These are phyloP conservation scores for Ecliptopera silaceata DNA, from an alignment of 2,888 invertebrate species.

Conservation along the genomic window DNA sequence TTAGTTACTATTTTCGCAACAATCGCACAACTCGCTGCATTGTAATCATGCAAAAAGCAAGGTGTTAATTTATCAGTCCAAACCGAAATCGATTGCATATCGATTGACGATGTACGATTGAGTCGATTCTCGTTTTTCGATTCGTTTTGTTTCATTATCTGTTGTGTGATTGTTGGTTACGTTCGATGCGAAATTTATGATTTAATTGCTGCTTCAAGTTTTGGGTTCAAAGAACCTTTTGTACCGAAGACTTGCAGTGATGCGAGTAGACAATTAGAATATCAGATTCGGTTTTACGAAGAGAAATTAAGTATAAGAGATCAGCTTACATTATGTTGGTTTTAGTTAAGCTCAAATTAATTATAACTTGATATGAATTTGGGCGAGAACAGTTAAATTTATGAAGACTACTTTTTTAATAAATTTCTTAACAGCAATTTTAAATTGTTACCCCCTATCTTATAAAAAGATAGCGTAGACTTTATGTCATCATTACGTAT, in stretches of 20 bases:
- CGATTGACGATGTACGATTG: constrained; percentile 53
- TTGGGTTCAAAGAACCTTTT: constrained; percentile 49
- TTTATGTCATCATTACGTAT: no score
- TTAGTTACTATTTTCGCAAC: not conserved
- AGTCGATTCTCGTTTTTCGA: constrained; percentile 49
- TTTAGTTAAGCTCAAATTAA: constrained; percentile 1
- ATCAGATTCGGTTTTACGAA: constrained; percentile 29
- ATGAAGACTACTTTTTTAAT: no score
- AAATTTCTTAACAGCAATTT: no score
- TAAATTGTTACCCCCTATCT: no score
- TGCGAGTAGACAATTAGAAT: constrained; percentile 53
- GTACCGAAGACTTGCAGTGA: constrained; percentile 43
- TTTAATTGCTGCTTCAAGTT: constrained; percentile 74
- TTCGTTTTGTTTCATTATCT: constrained; percentile 78
- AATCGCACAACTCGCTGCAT: constrained; percentile 24
- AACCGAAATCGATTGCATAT: constrained; percentile 65
- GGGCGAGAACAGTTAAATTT: no score
- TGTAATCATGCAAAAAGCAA: constrained; percentile 31
- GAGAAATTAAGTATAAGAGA: constrained; percentile 23
- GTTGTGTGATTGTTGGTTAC: constrained; percentile 80
- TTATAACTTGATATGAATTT: no score
- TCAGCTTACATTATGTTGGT: constrained; percentile 8
- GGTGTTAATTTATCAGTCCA: constrained; percentile 56
- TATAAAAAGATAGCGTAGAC: no score
- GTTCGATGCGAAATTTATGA: constrained; percentile 79